Base-by-base conservation (phyloP, 2,888 invertebrate genomes). In the Prenolepis imparis region DNA sequence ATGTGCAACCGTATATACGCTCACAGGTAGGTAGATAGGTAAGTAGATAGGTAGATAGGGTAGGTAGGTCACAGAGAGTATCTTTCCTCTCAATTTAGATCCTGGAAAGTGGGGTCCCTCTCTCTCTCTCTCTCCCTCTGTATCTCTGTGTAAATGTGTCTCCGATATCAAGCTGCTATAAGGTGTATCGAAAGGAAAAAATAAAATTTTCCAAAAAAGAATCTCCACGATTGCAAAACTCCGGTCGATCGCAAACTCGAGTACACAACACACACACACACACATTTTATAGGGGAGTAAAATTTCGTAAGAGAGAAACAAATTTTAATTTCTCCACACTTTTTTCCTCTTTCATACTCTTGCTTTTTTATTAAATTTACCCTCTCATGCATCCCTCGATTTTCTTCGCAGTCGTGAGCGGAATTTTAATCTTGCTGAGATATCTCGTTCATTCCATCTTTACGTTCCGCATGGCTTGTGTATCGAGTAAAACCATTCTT, bases 181-280 rank as follows among this genome's bases (percentile, higher is more conserved):
- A n/a, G n/a, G 75, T 74, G 11, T n/a, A 86, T 84, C 86, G 82
- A 74, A 77, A 84, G 67, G 84, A 88, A 81, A n/a, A 87, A 88
- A 72, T 59, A 68, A 84, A 84, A 84, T 87, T 72, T 83, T 68
- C 63, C 36, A 70, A 86, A 68, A 84, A 61, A 59, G 73, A 52
- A 6, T 24, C 66, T n/a, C 15, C 24, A 61, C 44, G 24, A 75
- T 82, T 48, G 63, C 39, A 70, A 36, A 59, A 82, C 64, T 85
- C 80, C 80, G 52, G 24, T 63, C 21, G 64, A 78, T 84, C 59
- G 84, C 44, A 12, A 44, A 21, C 44, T 70, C 61, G 21, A 85
- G 24, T 28, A 28, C 4, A n/a, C n/a, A n/a, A n/a, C n/a, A n/a
- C n/a, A n/a, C n/a, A n/a, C n/a, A n/a, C n/a, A 55, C 63, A 68